Conservation (phyloP, 2,113 vertebrate genomes). For the Struthio camelus region DNA sequence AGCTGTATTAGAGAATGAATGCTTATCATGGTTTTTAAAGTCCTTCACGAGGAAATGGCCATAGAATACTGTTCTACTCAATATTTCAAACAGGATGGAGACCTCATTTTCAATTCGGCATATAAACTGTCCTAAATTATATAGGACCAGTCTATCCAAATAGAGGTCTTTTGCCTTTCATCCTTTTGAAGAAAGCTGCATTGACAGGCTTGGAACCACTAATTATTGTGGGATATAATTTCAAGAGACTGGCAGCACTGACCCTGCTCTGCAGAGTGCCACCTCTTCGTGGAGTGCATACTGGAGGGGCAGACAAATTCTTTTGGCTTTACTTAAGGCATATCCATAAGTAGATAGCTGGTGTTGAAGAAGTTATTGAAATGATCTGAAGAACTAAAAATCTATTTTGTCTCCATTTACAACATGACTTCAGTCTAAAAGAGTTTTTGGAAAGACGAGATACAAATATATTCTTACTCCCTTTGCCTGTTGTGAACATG, state of each 20-base stretch:
- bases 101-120: neutral
- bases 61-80: neutral
- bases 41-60: neutral
- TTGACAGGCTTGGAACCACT: neutral
- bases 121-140: neutral
- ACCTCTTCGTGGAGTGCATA: neutral
- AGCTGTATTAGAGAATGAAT: neutral
- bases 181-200: neutral
- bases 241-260: neutral
- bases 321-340: neutral
- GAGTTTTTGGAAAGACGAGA: neutral
- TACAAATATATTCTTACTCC: rapidly evolving
- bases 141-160: neutral
- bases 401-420: rapidly evolving
- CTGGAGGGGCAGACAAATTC: neutral
- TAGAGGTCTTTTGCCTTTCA: neutral
- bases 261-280: neutral
- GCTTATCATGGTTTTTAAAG: neutral
- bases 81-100: neutral
- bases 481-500: neutral
- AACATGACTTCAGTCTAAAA: neutral
- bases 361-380: neutral
- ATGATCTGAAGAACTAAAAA: neutral
- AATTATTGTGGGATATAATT: neutral
- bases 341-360: neutral